Conservation (phyloP, 1,140 invertebrate species). For the Rhysida immarginata region DNA sequence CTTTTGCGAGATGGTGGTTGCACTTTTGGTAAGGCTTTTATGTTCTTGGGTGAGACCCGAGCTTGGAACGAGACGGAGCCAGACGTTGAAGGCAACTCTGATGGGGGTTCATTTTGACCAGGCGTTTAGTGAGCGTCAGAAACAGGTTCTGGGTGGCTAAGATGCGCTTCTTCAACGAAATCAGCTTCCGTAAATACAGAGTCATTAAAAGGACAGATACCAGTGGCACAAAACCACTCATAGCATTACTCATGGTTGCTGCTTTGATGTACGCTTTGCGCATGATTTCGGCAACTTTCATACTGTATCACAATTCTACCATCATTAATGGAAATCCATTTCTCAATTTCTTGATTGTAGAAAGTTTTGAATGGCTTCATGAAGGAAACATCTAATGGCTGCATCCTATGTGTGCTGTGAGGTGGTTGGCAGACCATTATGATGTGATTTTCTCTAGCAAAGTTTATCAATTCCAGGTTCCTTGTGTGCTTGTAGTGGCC, state of each 20-base stretch:
- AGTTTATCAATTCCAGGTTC: conserved; percentile 26
- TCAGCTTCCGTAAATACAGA: conserved; percentile 25
- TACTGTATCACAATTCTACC: conserved; percentile 15
- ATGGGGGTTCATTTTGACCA: no score
- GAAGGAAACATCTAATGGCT: conserved; percentile 27
- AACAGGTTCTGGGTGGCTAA: no score
- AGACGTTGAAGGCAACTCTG: no score
- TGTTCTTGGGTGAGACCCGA: no score
- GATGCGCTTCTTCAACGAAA: conserved; percentile 22
- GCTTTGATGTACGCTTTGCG: conserved; percentile 23
- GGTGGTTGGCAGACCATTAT: conserved; percentile 22
- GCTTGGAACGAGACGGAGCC: no score
- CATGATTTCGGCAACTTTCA: conserved; percentile 25
- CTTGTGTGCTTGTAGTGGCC: conserved; percentile 26
- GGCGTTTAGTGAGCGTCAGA: no score
- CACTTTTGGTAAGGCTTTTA: no score
- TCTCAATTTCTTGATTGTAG: conserved; percentile 9
- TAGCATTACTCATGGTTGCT: conserved; percentile 25
- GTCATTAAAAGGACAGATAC: conserved; percentile 26
- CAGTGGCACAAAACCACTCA: conserved; percentile 27
- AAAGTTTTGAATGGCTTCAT: conserved; percentile 24
- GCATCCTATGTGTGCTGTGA: conserved; percentile 27
- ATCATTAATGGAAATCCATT: conserved; percentile 8
- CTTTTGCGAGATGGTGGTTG: no score
- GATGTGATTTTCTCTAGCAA: conserved; percentile 24